Conservation (phyloP, 37 sponge, comb jelly and placozoan genomes). For the Petrosia ficiformis region DNA sequence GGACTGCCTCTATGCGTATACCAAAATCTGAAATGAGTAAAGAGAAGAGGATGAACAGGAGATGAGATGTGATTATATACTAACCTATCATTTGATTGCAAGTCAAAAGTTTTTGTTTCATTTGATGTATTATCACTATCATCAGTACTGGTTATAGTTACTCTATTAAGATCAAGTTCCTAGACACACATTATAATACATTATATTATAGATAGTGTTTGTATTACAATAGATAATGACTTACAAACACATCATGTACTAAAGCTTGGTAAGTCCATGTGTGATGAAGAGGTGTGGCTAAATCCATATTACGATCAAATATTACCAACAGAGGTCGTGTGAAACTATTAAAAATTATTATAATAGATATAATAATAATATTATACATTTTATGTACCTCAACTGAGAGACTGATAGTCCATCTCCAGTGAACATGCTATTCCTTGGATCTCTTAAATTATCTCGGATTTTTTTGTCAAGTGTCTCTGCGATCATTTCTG, state of each 20-base stretch:
- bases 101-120: not conserved
- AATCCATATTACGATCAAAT: constrained; percentile 92
- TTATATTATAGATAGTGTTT: not conserved
- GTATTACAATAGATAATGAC: not conserved
- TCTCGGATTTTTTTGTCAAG: constrained; percentile 91
- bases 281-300: constrained; percentile 96
- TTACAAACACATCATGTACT: constrained; percentile 85
- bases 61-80: not conserved
- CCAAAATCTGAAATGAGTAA: not conserved
- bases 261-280: constrained; percentile 99
- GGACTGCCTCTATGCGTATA: constrained; percentile 51
- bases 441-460: constrained; percentile 86
- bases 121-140: not conserved
- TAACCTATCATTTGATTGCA: not conserved
- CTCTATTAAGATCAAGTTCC: constrained; percentile 77
- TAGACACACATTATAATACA: not conserved
- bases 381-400: constrained; percentile 41
- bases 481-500: constrained; percentile 89
- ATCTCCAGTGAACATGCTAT: constrained; percentile 81
- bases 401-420: constrained; percentile 64
- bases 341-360: constrained; percentile 59
- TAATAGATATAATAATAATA: not conserved
- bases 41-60: not conserved
- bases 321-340: constrained; percentile 90
- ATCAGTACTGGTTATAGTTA: constrained; percentile 33